Percentiles rank a stretch among this genome's conserved stretches.
phyloP scores from a whole-genome alignment of 2,888 invertebrate genomes.

The Drosophila lutescens region DNA sequence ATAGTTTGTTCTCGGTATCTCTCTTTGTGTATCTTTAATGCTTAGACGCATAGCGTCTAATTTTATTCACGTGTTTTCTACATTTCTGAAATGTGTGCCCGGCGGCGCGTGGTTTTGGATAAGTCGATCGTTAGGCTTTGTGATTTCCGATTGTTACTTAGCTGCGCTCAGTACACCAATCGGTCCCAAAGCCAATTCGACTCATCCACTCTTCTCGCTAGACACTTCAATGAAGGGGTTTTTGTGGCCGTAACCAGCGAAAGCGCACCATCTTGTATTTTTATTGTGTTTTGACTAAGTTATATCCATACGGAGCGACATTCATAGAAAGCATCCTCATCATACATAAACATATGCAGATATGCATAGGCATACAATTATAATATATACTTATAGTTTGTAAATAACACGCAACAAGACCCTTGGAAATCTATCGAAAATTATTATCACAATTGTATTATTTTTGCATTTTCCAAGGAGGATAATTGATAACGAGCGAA shows the following conservation, averaged over 20 bases:
- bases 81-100: conserved; percentile 73
- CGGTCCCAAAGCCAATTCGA: background rate
- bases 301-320: conserved; percentile 52
- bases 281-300: conserved; percentile 48
- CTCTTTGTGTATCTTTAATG: conserved; percentile 54
- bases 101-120: conserved; percentile 21
- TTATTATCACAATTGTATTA: conserved; percentile 61
- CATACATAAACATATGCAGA: conserved; percentile 45
- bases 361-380: conserved; percentile 44
- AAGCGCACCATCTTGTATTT: conserved; percentile 40
- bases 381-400: conserved; percentile 62
- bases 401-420: conserved; percentile 59
- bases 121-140: background rate
- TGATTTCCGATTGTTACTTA: conserved; percentile 7
- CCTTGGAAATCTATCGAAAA: conserved; percentile 50
- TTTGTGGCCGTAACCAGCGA: conserved; percentile 42
- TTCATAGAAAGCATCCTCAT: conserved; percentile 54
- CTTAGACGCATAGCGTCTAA: conserved; percentile 62
- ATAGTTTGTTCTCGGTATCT: conserved; percentile 48
- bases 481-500: conserved; percentile 31
- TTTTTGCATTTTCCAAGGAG: conserved; percentile 73
- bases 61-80: conserved; percentile 66
- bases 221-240: conserved; percentile 6
- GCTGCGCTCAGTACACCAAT: conserved; percentile 32
- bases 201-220: conserved; percentile 7